Evolutionary conservation across 1,140 invertebrate genomes (phyloP).

Genomic region (Papilio machaon): DNA sequence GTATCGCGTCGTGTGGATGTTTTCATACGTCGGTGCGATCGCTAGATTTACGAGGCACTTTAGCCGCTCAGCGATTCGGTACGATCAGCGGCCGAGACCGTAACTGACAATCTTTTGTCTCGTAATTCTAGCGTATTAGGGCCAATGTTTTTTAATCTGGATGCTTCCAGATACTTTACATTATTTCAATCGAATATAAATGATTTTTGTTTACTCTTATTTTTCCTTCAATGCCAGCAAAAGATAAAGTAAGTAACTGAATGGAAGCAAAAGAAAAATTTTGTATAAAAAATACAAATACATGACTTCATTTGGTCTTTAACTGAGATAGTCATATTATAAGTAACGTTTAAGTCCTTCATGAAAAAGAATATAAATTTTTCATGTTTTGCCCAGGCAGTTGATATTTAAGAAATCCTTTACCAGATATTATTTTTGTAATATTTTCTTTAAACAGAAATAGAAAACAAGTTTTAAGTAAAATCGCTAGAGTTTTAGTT

Average conservation of each 20-base stretch:
- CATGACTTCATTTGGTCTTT: too few species aligned
- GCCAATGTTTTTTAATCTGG: conserved; percentile 55
- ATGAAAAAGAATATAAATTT: too few species aligned
- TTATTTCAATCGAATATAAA: conserved; percentile 1
- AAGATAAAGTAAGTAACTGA: not conserved
- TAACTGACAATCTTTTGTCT: conserved; percentile 75
- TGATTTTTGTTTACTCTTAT: not conserved
- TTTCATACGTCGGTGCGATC: conserved; percentile 70
- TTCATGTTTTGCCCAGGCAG: not conserved
- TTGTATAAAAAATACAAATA: not conserved
- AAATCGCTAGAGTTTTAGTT: conserved; percentile 62
- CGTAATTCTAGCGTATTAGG: conserved; percentile 72
- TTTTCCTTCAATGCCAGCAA: not conserved
- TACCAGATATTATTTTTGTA: not conserved
- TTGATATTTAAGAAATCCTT: not conserved
- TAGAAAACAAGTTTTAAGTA: conserved; percentile 24
- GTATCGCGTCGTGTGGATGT: conserved; percentile 58
- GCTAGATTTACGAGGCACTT: conserved; percentile 75
- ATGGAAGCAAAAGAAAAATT: not conserved
- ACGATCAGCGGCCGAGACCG: conserved; percentile 70
- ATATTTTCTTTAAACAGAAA: not conserved
- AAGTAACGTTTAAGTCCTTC: too few species aligned
- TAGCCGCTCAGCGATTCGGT: conserved; percentile 75
- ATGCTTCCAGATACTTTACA: not conserved
- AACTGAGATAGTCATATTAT: too few species aligned